phyloP scores from a whole-genome alignment of 2,888 invertebrate genomes.

The Strigamia maritima region DNA sequence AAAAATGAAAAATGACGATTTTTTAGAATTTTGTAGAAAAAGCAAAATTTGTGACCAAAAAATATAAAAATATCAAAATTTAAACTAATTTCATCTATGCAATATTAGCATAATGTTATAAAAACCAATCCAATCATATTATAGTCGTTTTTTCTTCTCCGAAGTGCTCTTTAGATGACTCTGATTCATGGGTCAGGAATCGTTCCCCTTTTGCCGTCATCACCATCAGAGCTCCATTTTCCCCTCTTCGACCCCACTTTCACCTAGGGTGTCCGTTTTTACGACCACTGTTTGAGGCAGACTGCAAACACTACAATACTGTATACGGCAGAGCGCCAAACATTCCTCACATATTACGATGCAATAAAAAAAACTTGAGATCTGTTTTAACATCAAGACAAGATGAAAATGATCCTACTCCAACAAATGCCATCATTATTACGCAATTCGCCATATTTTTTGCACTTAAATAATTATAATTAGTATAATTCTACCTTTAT shows the following conservation, averaged over 20 bases:
- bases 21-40: no score
- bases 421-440: neutral
- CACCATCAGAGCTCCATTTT: conserved; percentile 20
- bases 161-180: neutral
- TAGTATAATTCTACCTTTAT: neutral
- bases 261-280: conserved; percentile 13
- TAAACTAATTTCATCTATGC: no score
- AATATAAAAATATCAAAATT: no score
- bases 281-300: conserved; percentile 12
- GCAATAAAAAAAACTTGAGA: neutral
- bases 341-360: conserved; percentile 5
- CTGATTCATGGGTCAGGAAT: conserved; percentile 20
- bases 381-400: neutral
- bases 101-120: no score
- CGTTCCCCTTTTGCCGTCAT: neutral
- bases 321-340: neutral
- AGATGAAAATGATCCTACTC: no score
- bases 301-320: neutral
- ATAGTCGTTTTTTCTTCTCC: neutral
- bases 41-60: no score
- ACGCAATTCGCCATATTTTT: neutral
- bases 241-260: neutral
- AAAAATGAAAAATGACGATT: neutral
- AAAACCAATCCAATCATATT: neutral
- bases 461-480: neutral